A percentile compares a stretch with the other conserved stretches of the same genome.
Conservation (phyloP, 2,797 vertebrate species). For the Prionace glauca region DNA sequence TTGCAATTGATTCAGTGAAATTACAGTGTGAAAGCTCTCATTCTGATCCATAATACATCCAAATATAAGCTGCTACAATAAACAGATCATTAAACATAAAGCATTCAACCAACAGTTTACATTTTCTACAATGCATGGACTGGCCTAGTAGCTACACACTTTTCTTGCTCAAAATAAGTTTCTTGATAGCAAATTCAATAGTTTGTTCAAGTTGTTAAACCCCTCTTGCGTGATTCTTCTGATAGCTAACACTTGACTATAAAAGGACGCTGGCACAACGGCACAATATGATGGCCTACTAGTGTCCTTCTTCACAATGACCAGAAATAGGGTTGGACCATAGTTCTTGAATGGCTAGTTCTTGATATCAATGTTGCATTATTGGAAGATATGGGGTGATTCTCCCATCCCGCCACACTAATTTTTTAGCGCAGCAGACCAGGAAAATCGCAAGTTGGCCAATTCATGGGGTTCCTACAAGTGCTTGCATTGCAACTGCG, state of each 20-base stretch:
- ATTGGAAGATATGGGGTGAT: not conserved
- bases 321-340: not conserved
- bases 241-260: not conserved
- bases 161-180: slow-evolving; percentile 10
- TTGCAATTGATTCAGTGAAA: not conserved
- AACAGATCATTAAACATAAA: not conserved
- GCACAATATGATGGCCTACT: not conserved
- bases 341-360: not conserved
- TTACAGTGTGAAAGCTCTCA: not conserved
- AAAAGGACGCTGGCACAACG: not conserved
- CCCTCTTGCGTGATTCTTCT: not conserved
- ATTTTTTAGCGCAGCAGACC: too few species aligned
- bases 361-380: not conserved
- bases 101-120: not conserved
- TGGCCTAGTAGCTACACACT: not conserved
- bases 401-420: too few species aligned
- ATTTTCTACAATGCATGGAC: not conserved
- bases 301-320: not conserved
- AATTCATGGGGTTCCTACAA: too few species aligned
- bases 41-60: not conserved
- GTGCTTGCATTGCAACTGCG: too few species aligned
- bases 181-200: not conserved
- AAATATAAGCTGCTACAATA: not conserved
- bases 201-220: not conserved
- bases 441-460: too few species aligned